Evolutionary conservation across 2,797 vertebrate genomes (phyloP).

Genomic region (Lepilemur septentrionalis): DNA sequence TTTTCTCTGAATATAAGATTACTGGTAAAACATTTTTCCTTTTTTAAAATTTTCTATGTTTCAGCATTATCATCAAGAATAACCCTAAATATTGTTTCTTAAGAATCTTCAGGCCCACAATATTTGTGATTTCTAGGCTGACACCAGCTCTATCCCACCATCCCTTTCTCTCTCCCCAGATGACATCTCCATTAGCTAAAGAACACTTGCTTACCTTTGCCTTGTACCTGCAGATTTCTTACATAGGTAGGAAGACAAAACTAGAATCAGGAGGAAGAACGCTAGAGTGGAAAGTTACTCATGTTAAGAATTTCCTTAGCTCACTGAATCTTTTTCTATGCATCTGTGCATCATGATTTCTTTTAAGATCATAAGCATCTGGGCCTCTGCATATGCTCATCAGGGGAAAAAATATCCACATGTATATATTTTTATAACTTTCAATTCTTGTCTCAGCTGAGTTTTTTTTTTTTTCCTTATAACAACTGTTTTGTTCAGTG

Average conservation of each 20-base stretch:
- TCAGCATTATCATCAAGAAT: neutral
- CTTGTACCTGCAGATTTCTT: neutral
- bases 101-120: neutral
- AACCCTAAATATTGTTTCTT: neutral
- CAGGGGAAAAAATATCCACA: neutral
- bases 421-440: neutral
- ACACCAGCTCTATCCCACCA: neutral
- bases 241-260: neutral
- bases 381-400: neutral
- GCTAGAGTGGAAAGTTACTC: neutral
- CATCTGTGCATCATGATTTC: neutral
- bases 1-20: neutral
- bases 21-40: neutral
- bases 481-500: neutral
- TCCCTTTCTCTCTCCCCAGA: neutral
- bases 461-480: neutral
- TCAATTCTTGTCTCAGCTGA: neutral
- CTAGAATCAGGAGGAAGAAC: slow-evolving; percentile 20
- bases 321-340: neutral
- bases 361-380: slow-evolving; percentile 31
- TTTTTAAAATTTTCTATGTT: neutral
- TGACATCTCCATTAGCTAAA: neutral
- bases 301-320: slow-evolving; percentile 10
- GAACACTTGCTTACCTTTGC: neutral
- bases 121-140: neutral